Conservation (phyloP, 2,113 vertebrate species). For the Sula dactylatra region DNA sequence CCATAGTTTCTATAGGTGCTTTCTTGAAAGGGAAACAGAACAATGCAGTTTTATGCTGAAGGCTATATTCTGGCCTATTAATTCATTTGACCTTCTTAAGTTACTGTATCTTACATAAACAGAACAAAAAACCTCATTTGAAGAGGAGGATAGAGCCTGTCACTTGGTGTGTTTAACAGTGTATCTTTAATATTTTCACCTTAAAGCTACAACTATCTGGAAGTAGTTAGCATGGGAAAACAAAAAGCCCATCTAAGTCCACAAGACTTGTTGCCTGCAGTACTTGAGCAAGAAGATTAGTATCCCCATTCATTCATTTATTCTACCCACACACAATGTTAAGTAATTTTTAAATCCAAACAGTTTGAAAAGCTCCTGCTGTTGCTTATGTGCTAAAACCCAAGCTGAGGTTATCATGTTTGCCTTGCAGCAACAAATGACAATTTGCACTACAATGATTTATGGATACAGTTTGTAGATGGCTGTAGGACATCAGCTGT, state of each 20-base stretch:
- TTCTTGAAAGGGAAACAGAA: background rate
- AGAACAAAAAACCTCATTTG: background rate
- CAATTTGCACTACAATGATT: background rate
- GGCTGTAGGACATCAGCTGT: background rate
- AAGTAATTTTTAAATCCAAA: background rate
- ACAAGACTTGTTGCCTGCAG: background rate
- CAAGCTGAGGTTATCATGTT: background rate
- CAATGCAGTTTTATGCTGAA: background rate
- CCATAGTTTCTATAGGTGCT: background rate
- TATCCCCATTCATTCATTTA: background rate
- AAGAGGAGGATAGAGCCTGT: background rate
- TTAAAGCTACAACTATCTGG: background rate
- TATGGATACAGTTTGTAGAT: too few species aligned
- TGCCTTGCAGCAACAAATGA: background rate
- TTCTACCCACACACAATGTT: background rate
- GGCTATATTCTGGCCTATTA: background rate
- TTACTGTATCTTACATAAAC: background rate
- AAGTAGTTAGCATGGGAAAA: background rate
- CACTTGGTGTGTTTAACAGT: background rate
- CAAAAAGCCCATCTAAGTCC: background rate
- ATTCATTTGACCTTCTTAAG: background rate
- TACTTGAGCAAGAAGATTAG: background rate
- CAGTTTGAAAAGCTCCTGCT: background rate
- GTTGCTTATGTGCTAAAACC: background rate
- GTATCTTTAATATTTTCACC: background rate